A percentile compares a stretch with the other conserved stretches of the same genome.
Evolutionary conservation across 2,888 invertebrate genomes (phyloP).

Genomic region (Lithophane ornitopus): DNA sequence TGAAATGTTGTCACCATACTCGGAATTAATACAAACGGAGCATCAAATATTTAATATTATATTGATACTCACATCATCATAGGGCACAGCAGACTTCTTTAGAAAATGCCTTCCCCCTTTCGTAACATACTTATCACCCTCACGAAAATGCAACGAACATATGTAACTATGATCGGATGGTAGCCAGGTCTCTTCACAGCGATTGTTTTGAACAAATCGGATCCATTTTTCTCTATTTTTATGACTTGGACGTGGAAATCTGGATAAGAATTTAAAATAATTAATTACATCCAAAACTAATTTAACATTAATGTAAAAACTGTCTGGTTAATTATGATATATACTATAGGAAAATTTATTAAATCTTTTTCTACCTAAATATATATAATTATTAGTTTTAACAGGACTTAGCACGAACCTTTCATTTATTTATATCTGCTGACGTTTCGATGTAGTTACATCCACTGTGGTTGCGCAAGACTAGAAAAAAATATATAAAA

Average conservation of each 20-base stretch:
- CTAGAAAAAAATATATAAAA: too few species aligned
- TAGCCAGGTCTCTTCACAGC: conserved; percentile 31
- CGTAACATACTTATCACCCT: conserved; percentile 33
- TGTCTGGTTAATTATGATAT: conserved; percentile 19
- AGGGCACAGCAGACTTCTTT: conserved; percentile 45
- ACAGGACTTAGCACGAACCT: conserved; percentile 9
- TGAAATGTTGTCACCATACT: conserved; percentile 16
- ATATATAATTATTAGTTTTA: conserved; percentile 11
- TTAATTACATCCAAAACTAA: conserved; percentile 19
- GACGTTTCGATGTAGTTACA: conserved; percentile 21
- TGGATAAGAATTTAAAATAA: conserved; percentile 21
- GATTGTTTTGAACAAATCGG: conserved; percentile 22
- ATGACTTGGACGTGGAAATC: conserved; percentile 25
- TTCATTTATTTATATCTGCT: conserved; percentile 15
- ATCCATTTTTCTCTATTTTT: conserved; percentile 17
- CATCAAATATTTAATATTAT: conserved; percentile 26
- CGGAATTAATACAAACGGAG: conserved; percentile 5
- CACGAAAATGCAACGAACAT: conserved; percentile 12
- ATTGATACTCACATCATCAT: conserved; percentile 20
- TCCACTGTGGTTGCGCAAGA: too few species aligned
- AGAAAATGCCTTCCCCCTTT: conserved; percentile 33
- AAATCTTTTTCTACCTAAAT: conserved; percentile 13
- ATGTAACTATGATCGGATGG: conserved; percentile 22
- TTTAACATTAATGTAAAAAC: conserved; percentile 14
- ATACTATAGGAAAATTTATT: conserved; percentile 9